These are phyloP conservation scores for Campoplex capitator DNA, from an alignment of 2,888 invertebrate genomes.

Conservation along the genomic window DNA sequence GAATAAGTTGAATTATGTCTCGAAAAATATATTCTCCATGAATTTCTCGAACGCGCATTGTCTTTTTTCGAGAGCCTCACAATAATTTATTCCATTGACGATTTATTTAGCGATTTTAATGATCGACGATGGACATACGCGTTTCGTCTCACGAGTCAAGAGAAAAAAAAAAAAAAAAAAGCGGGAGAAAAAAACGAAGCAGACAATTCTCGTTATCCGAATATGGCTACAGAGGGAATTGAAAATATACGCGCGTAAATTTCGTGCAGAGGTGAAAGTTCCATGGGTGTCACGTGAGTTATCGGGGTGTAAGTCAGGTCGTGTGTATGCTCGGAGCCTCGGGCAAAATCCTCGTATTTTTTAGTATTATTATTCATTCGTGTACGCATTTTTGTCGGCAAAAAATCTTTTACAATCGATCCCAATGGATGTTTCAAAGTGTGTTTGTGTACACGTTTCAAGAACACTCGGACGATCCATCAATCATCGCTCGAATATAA, in stretches of 20 bases:
- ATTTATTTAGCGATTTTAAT: constrained; percentile 18
- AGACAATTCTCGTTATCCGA: constrained; percentile 6
- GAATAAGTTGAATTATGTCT: background rate
- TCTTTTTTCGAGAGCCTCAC: background rate
- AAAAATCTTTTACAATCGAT: constrained; percentile 55
- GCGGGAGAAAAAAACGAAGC: background rate
- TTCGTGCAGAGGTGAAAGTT: constrained; percentile 35
- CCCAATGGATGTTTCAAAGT: constrained; percentile 51
- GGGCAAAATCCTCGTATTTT: background rate
- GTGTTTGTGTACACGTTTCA: background rate
- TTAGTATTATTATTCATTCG: constrained; percentile 1
- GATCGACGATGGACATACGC: constrained; percentile 13
- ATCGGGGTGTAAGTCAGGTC: constrained; percentile 22
- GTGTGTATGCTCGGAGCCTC: background rate
- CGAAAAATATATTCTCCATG: background rate
- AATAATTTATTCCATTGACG: constrained; percentile 5
- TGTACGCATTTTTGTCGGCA: constrained; percentile 33
- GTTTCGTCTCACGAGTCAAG: background rate
- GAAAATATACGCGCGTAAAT: constrained; percentile 20
- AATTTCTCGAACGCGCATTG: constrained; percentile 1
- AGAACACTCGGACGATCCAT: constrained; percentile 40
- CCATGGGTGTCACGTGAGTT: constrained; percentile 29
- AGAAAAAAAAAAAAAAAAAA: background rate
- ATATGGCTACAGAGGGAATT: constrained; percentile 12
- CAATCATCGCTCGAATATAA: constrained; percentile 53